Evolutionary conservation across 1,140 invertebrate genomes (phyloP).

Genomic region (Anoplophora glabripennis): DNA sequence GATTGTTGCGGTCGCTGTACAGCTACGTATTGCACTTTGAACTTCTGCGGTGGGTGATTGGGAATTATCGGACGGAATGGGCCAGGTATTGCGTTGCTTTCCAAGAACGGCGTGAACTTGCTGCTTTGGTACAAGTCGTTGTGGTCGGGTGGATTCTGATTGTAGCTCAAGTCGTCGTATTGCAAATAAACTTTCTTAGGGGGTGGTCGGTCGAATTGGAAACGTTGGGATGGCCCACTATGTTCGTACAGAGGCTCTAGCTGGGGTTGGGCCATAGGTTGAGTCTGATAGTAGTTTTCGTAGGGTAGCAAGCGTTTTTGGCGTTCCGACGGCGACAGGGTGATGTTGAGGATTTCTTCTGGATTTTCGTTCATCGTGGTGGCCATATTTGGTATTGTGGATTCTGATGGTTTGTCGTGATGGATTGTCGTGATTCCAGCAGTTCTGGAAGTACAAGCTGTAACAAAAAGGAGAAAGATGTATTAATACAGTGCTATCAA

Average conservation of each 20-base stretch:
- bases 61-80: conserved; percentile 37
- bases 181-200: conserved; percentile 1
- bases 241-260: background rate
- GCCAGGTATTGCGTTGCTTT: conserved; percentile 45
- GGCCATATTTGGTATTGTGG: conserved; percentile 26
- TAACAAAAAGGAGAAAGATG: background rate
- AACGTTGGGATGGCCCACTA: background rate
- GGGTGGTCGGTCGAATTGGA: background rate
- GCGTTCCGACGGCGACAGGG: conserved; percentile 50
- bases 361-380: conserved; percentile 20
- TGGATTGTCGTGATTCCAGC: conserved; percentile 40
- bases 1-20: conserved; percentile 13
- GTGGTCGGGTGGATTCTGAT: background rate
- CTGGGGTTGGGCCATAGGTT: conserved; percentile 11
- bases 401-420: conserved; percentile 41
- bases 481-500: too few species aligned
- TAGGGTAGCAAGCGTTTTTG: conserved; percentile 75
- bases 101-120: conserved; percentile 42
- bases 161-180: background rate
- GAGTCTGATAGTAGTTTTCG: conserved; percentile 72
- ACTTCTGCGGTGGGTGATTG: background rate
- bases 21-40: conserved; percentile 19
- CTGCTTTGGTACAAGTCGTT: conserved; percentile 22
- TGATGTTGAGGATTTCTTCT: conserved; percentile 16
- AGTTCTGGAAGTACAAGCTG: background rate